These are phyloP conservation scores for Enteromius afrohamiltoni DNA, from an alignment of 2,797 vertebrate species.

Conservation along the genomic window DNA sequence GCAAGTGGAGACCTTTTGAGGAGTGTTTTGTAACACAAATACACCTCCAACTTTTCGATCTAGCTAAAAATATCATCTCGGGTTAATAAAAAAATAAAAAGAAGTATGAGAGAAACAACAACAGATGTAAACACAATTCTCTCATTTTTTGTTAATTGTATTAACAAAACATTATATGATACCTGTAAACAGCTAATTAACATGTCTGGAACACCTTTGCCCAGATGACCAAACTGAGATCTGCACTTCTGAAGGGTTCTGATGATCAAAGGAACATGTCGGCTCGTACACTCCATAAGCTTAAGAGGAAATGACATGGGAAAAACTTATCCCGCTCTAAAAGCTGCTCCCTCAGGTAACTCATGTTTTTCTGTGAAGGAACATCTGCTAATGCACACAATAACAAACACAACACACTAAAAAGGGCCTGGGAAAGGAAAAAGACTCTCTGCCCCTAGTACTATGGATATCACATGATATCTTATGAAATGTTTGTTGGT, in stretches of 20 bases:
- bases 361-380: constrained; percentile 11
- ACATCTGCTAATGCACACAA: constrained; percentile 31
- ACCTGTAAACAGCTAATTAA: constrained; percentile 6
- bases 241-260: constrained; percentile 6
- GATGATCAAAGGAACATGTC: constrained; percentile 34
- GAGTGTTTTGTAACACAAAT: neutral
- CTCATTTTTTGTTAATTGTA: neutral
- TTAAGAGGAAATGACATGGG: constrained; percentile 36
- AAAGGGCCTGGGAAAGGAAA: neutral
- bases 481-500: constrained; percentile 8
- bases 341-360: constrained; percentile 43
- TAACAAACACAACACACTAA: constrained; percentile 19
- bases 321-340: constrained; percentile 23
- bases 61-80: neutral
- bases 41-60: neutral
- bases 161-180: neutral
- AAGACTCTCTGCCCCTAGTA: neutral
- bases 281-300: constrained; percentile 8
- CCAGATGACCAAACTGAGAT: neutral
- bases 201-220: neutral
- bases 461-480: neutral
- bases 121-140: neutral
- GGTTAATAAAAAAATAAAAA: neutral
- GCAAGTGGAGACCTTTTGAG: neutral
- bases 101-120: neutral